phyloP scores from a whole-genome alignment of 2,888 invertebrate species.

The Rambutsinella grinnellia region DNA sequence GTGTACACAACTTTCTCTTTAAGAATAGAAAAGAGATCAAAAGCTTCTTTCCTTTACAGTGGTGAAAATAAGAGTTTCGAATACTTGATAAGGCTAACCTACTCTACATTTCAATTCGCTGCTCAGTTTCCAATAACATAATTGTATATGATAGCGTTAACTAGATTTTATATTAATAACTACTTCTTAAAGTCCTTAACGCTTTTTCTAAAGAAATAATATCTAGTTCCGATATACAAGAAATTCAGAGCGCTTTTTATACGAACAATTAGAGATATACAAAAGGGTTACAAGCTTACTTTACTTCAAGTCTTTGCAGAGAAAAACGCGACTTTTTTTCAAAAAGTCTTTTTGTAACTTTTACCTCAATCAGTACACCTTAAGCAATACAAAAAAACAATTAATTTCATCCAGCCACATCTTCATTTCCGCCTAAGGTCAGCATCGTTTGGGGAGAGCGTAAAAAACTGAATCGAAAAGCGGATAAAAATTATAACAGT shows the following conservation, averaged over 20 bases:
- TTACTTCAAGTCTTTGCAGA: background rate
- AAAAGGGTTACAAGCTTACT: background rate
- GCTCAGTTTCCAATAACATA: conserved; percentile 41
- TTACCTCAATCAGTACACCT: too few species aligned
- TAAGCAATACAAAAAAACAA: too few species aligned
- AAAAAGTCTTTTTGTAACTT: too few species aligned
- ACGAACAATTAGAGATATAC: conserved; percentile 11
- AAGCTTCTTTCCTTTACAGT: background rate
- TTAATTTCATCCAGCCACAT: too few species aligned
- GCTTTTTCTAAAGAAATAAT: conserved; percentile 9
- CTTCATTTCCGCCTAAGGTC: too few species aligned
- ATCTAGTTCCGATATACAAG: conserved; percentile 34
- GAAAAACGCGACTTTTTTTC: background rate
- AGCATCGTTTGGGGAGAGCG: too few species aligned
- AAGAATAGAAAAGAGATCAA: background rate
- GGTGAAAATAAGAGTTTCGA: background rate
- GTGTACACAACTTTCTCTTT: background rate
- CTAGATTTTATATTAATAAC: background rate
- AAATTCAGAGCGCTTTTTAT: conserved; percentile 49
- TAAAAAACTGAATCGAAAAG: too few species aligned
- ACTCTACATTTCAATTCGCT: conserved; percentile 47
- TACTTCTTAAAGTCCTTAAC: conserved; percentile 11
- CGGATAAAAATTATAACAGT: too few species aligned
- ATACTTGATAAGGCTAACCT: background rate
- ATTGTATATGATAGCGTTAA: background rate